These are phyloP conservation scores for Erannis defoliaria DNA, from an alignment of 2,888 invertebrate genomes.

Conservation along the genomic window DNA sequence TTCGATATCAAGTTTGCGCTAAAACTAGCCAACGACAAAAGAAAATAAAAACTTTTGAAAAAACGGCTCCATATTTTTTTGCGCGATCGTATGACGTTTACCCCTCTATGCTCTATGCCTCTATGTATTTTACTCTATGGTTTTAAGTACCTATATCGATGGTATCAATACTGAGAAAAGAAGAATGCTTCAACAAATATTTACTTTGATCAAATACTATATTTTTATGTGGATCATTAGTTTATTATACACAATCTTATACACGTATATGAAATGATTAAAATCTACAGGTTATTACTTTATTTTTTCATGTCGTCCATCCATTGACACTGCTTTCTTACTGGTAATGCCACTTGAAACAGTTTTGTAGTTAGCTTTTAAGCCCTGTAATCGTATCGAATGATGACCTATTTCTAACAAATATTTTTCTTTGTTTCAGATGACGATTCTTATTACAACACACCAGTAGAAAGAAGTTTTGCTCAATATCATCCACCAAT, in stretches of 20 bases:
- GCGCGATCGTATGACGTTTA: no score
- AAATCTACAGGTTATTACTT: not conserved
- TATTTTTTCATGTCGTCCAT: not conserved
- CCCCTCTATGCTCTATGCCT: no score
- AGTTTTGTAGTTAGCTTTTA: no score
- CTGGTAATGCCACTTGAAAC: no score
- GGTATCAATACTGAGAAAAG: no score
- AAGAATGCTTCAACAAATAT: not conserved
- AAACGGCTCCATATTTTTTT: no score
- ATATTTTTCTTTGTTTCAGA: conserved; percentile 70
- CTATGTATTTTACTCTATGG: no score
- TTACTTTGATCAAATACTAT: conserved; percentile 1
- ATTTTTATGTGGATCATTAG: not conserved
- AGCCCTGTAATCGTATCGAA: no score
- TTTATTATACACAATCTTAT: conserved; percentile 1
- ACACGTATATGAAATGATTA: not conserved
- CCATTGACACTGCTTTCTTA: not conserved
- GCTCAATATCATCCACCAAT: conserved; percentile 84
- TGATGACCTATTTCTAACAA: not conserved
- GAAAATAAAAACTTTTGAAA: no score
- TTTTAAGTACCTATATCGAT: no score
- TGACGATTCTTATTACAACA: conserved; percentile 80
- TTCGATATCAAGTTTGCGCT: no score
- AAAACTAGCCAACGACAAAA: no score
- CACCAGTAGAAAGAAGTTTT: conserved; percentile 82